Percentiles rank a stretch among this genome's conserved stretches.
phyloP scores from a whole-genome alignment of 1,140 invertebrate genomes.

The Euura saliciscinereae region DNA sequence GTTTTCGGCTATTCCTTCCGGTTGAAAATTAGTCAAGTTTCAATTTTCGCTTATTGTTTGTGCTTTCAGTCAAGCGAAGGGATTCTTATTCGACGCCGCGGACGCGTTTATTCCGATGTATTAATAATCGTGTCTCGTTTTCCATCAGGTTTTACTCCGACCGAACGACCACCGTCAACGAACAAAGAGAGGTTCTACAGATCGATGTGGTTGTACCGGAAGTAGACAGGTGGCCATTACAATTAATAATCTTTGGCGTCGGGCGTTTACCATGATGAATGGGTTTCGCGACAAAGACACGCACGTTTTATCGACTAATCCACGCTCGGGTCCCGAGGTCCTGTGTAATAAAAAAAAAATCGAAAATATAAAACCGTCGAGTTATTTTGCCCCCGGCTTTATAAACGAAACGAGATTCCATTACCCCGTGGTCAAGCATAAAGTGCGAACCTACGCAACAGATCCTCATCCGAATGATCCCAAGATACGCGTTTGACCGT shows the following conservation, averaged over 20 bases:
- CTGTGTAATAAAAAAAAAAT: not conserved
- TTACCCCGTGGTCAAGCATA: not conserved
- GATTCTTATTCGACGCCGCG: not conserved
- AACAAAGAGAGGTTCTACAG: not conserved
- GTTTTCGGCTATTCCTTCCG: not conserved
- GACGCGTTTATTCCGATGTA: no score
- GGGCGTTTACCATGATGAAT: slow-evolving; percentile 2
- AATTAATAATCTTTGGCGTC: slow-evolving; percentile 7
- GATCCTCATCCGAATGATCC: no score
- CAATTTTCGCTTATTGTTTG: not conserved
- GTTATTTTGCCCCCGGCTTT: not conserved
- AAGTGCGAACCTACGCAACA: not conserved
- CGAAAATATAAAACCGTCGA: no score
- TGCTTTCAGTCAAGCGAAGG: not conserved
- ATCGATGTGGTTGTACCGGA: slow-evolving; percentile 6
- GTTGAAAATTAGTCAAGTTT: not conserved
- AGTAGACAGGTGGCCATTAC: slow-evolving; percentile 6
- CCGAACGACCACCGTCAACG: no score
- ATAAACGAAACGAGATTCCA: not conserved
- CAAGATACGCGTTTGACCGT: not conserved
- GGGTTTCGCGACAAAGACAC: not conserved
- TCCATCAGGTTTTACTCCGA: no score
- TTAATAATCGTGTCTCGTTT: no score
- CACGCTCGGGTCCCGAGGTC: not conserved
- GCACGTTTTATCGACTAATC: not conserved